These are phyloP conservation scores for Hemiscyllium ocellatum DNA, from an alignment of 2,113 vertebrate genomes.

Conservation along the genomic window DNA sequence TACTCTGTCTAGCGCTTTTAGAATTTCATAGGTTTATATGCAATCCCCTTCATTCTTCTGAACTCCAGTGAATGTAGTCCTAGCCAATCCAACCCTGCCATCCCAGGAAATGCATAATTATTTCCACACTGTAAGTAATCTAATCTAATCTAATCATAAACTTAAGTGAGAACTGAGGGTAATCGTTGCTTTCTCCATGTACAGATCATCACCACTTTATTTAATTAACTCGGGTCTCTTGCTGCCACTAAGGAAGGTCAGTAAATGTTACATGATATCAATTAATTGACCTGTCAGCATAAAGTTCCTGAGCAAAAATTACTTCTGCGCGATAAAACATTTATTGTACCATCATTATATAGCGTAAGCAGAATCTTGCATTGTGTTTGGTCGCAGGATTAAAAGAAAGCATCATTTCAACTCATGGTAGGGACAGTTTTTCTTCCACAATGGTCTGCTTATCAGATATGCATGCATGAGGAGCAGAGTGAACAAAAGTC, in stretches of 20 bases:
- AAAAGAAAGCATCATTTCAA: too few species aligned
- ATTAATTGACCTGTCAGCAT: conserved; percentile 29
- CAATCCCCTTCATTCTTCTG: too few species aligned
- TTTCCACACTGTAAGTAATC: too few species aligned
- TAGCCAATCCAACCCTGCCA: too few species aligned
- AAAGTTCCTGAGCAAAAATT: conserved; percentile 19
- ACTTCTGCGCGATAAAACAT: background rate
- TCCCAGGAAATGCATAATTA: background rate
- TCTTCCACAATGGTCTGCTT: too few species aligned
- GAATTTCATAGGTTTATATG: too few species aligned
- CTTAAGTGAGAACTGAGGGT: conserved; percentile 10
- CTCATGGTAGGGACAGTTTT: too few species aligned
- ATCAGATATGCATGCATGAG: too few species aligned
- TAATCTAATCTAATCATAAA: background rate
- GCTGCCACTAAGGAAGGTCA: conserved; percentile 32
- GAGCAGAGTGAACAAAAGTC: too few species aligned
- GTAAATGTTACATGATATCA: conserved; percentile 25
- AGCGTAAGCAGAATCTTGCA: background rate
- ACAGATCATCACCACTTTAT: background rate
- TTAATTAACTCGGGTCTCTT: background rate
- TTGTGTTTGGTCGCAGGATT: too few species aligned
- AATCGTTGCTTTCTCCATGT: conserved; percentile 32
- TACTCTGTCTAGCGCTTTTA: too few species aligned
- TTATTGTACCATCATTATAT: background rate
- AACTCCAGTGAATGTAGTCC: too few species aligned